Base-by-base conservation (phyloP, 2,113 vertebrate species). In the Stomatorhinus ivindoensis region DNA sequence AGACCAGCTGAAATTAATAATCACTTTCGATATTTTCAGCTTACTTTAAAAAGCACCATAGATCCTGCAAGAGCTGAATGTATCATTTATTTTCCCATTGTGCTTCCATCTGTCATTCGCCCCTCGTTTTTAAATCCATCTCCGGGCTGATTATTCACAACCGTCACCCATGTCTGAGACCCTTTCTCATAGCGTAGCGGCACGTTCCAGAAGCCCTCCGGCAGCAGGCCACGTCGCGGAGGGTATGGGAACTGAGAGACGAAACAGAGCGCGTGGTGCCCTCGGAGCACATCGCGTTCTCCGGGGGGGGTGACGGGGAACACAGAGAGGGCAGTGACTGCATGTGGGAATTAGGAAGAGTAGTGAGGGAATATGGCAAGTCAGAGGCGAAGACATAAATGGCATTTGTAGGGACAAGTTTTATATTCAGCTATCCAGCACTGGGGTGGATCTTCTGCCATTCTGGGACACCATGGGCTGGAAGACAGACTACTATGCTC, bases 311-410 rank as follows among this genome's bases (percentile, higher is more conserved):
- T n/a, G 9, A n/a, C 7, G 91, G 69, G 50, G 87, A 90, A 91
- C 92, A 92, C 91, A 89, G 89, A 92, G 88, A 91, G 90, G 90
- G 88, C 24, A 91, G 90, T 89, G 92, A 31, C 5, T 35, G 65
- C 9, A 73, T 15, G 13, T 2, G 13, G 27, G 65, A 76, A 76
- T 19, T 39, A 91, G 92, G 91, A 88, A 91, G 9, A 89, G 73
- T 88, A 90, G 90, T 91, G 91, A 90, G 90, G 90, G 90, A 93
- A 90, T 89, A 90, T 80, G 90, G 88, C 73, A 61, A 87, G 89
- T 46, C n/a, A 82, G 80, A 85, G 44, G 55, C 44, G 53, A 39
- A 47, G 89, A 50, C 27, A 65, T 46, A 86, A 48, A 83, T 55
- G 17, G 15, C 17, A 73, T 69, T 46, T 76, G 7, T 44, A 24